Evolutionary conservation across 1,140 invertebrate species (phyloP).

Genomic region (Bombus superbus): DNA sequence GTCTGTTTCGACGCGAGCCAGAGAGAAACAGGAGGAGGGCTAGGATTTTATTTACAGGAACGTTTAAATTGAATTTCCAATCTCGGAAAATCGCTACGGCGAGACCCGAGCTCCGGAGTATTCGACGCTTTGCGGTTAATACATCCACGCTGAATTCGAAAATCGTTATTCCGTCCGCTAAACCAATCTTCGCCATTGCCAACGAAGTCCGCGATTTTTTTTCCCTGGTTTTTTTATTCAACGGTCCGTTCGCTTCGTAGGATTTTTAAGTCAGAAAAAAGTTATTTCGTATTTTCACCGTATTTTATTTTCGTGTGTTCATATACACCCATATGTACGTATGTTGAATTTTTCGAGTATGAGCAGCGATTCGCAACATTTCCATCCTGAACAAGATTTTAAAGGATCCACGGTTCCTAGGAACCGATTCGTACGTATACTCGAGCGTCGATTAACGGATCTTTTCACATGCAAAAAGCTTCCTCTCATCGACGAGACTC

Average conservation of each 20-base stretch:
- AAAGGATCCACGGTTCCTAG: not conserved
- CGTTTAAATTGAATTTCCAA: slow-evolving; percentile 29
- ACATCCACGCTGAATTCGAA: slow-evolving; percentile 2
- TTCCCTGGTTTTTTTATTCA: not conserved
- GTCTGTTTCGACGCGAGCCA: not conserved
- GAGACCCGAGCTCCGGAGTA: not conserved
- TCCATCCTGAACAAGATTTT: not conserved
- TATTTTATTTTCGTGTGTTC: not conserved
- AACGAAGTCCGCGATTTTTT: not conserved
- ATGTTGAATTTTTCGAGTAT: too few relatives aligned
- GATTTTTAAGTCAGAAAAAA: not conserved
- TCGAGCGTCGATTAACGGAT: not conserved
- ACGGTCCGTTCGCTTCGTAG: not conserved
- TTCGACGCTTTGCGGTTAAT: slow-evolving; percentile 16
- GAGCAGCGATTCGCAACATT: not conserved
- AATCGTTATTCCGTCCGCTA: slow-evolving; percentile 12
- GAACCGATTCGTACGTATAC: not conserved
- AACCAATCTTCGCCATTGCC: slow-evolving; percentile 14
- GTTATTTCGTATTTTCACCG: not conserved
- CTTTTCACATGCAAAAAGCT: slow-evolving; percentile 25
- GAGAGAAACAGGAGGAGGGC: not conserved
- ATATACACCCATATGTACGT: too few relatives aligned
- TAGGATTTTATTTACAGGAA: slow-evolving; percentile 25
- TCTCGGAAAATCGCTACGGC: not conserved
- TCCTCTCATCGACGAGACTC: not conserved